These are phyloP conservation scores for Eumacrocentrus americanus DNA, from an alignment of 2,888 invertebrate species.

Conservation along the genomic window DNA sequence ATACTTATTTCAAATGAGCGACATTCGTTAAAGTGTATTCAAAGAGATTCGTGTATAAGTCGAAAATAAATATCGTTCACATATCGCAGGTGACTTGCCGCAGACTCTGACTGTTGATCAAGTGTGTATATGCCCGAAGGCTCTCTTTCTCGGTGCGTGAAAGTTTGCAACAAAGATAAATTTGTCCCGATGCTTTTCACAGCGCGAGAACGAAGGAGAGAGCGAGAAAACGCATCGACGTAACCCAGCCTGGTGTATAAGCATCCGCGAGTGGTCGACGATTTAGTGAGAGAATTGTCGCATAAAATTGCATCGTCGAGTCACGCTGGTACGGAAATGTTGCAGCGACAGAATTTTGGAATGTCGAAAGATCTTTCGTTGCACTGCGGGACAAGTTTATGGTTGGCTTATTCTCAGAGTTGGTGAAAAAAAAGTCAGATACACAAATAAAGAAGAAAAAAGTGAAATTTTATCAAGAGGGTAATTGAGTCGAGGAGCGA, in stretches of 20 bases:
- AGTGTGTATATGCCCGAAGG: constrained; percentile 26
- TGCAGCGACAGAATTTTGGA: constrained; percentile 8
- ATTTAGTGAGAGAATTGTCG: constrained; percentile 18
- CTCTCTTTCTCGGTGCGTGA: constrained; percentile 48
- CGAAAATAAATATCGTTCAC: constrained; percentile 33
- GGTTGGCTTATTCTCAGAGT: not conserved
- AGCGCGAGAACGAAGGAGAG: not conserved
- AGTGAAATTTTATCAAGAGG: too few species aligned
- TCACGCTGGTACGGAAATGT: not conserved
- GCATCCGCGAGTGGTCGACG: not conserved
- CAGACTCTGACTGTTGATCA: constrained; percentile 30
- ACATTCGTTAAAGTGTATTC: constrained; percentile 9
- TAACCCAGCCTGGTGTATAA: constrained; percentile 10
- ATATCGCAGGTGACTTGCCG: constrained; percentile 26
- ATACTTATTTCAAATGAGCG: constrained; percentile 10
- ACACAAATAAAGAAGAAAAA: too few species aligned
- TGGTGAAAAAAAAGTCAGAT: too few species aligned
- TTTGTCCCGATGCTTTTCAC: constrained; percentile 44
- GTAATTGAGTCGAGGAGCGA: not conserved
- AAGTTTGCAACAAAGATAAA: constrained; percentile 57
- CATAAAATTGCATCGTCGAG: constrained; percentile 14
- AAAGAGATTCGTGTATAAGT: constrained; percentile 15
- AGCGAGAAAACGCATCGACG: constrained; percentile 10
- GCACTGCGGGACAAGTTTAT: constrained; percentile 8
- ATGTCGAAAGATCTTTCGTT: not conserved